Evolutionary conservation across 2,888 invertebrate genomes (phyloP).

Genomic region (Pimpla rufipes): DNA sequence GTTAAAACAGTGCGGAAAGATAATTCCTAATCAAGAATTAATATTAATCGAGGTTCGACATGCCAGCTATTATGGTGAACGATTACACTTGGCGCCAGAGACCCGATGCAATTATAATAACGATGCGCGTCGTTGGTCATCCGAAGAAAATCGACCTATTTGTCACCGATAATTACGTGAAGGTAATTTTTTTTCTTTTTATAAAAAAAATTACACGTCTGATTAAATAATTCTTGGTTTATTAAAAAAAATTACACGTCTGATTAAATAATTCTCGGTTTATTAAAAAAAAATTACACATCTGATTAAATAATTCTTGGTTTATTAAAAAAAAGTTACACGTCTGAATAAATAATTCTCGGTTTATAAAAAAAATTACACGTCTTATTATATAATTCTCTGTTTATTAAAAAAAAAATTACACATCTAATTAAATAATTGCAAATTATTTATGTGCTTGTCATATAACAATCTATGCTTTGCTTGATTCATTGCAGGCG

Average conservation of each 20-base stretch:
- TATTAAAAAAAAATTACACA: not conserved
- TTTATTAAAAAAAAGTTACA: too few species aligned
- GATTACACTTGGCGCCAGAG: slow-evolving; percentile 93
- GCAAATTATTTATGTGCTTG: too few species aligned
- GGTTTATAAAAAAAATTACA: too few species aligned
- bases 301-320: too few species aligned
- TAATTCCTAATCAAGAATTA: slow-evolving; percentile 3
- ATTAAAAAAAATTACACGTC: too few species aligned
- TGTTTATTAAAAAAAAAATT: too few species aligned
- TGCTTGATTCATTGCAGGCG: slow-evolving; percentile 85
- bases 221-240: too few species aligned
- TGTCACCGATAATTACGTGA: slow-evolving; percentile 90
- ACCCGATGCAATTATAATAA: slow-evolving; percentile 87
- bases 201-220: not conserved
- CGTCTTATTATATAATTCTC: too few species aligned
- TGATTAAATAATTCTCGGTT: too few species aligned
- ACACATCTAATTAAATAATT: slow-evolving; percentile 26
- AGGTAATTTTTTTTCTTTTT: slow-evolving; percentile 84
- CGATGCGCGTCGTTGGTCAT: slow-evolving; percentile 89
- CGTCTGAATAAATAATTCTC: too few species aligned
- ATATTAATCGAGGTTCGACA: slow-evolving; percentile 77
- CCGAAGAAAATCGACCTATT: slow-evolving; percentile 90
- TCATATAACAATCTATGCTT: not conserved
- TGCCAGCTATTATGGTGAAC: slow-evolving; percentile 91
- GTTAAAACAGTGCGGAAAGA: slow-evolving; percentile 2